Conservation (phyloP, 2,888 invertebrate genomes). For the Uropetala carovei region DNA sequence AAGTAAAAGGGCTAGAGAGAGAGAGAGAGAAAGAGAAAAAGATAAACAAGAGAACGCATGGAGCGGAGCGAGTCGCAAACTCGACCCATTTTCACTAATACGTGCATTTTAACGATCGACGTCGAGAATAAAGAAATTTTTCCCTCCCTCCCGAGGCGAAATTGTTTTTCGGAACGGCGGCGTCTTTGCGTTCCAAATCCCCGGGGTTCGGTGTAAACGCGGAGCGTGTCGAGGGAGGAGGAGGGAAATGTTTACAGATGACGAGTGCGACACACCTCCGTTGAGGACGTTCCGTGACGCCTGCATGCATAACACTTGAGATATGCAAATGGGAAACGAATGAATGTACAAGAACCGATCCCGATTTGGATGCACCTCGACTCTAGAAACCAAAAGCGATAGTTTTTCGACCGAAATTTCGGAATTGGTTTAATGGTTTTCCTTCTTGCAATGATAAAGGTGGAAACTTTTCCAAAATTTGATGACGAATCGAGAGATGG, state of each 20-base stretch:
- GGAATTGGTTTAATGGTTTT: too few relatives aligned
- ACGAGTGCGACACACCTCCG: too few relatives aligned
- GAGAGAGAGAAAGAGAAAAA: background rate
- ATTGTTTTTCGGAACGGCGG: background rate
- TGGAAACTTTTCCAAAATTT: too few relatives aligned
- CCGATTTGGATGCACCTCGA: too few relatives aligned
- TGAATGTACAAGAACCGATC: too few relatives aligned
- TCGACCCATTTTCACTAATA: slow-evolving; percentile 34
- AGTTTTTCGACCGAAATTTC: too few relatives aligned
- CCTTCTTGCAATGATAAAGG: too few relatives aligned
- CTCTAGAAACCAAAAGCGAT: too few relatives aligned
- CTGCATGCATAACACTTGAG: too few relatives aligned
- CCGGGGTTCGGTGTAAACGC: background rate
- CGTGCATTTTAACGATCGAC: background rate
- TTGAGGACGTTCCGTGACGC: too few relatives aligned
- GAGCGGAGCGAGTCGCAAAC: slow-evolving; percentile 2
- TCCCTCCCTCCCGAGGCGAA: background rate
- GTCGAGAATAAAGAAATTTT: background rate
- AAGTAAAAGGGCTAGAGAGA: background rate
- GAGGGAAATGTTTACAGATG: background rate
- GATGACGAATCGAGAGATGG: too few relatives aligned
- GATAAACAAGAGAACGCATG: background rate
- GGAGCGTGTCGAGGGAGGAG: background rate
- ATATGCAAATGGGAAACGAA: too few relatives aligned
- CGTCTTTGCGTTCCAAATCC: background rate